Percentiles rank a stretch among this genome's conserved stretches.
These are phyloP conservation scores for Coenobita brevimanus DNA, from an alignment of 1,140 invertebrate genomes.

Conservation along the genomic window DNA sequence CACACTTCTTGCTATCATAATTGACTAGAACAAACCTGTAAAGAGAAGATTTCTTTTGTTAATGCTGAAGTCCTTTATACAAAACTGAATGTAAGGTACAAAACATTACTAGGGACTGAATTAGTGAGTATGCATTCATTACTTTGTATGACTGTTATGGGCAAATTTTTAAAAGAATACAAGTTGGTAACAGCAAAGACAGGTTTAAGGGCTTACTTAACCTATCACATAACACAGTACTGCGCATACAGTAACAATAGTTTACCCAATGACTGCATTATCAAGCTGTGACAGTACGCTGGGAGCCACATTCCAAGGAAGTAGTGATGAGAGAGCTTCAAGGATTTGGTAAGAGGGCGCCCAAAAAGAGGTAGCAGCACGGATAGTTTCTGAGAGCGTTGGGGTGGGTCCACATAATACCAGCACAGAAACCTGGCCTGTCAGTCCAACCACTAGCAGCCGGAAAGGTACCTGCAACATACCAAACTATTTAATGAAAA, in stretches of 20 bases:
- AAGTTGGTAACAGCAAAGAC: too few species aligned
- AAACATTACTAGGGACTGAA: too few species aligned
- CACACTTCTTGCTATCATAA: conserved; percentile 61
- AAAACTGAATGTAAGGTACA: too few species aligned
- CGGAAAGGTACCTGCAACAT: conserved; percentile 83
- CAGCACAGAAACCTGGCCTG: conserved; percentile 83
- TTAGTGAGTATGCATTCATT: too few species aligned
- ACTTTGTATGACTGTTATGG: too few species aligned
- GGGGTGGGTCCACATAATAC: conserved; percentile 86
- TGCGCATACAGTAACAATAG: too few species aligned
- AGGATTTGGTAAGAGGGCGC: conserved; percentile 81
- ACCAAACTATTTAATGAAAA: conserved; percentile 43
- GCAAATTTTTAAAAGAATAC: too few species aligned
- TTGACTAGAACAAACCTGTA: conserved; percentile 61
- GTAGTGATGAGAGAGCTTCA: conserved; percentile 55
- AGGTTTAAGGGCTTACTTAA: too few species aligned
- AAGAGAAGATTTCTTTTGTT: background rate
- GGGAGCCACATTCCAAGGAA: conserved; percentile 62
- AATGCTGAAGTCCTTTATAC: too few species aligned
- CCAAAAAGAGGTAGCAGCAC: conserved; percentile 83
- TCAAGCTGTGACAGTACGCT: conserved; percentile 56
- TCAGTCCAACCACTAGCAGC: conserved; percentile 83
- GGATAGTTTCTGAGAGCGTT: conserved; percentile 81
- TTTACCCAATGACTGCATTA: conserved; percentile 66
- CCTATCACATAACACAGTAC: too few species aligned